These are phyloP conservation scores for Clunio marinus DNA, from an alignment of 2,888 invertebrate genomes.

Conservation along the genomic window DNA sequence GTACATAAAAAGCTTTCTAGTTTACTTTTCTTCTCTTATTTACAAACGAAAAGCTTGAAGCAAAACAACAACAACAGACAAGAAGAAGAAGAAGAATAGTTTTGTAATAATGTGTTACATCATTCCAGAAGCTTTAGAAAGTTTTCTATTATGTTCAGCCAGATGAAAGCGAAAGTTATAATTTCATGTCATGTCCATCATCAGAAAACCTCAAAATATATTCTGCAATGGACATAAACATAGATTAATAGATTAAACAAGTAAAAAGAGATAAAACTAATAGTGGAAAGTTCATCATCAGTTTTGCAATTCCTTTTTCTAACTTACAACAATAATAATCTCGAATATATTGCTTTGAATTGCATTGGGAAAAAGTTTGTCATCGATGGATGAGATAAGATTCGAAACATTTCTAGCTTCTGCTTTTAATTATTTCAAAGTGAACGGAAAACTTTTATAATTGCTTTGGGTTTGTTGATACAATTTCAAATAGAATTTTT, in stretches of 20 bases:
- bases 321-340: no score
- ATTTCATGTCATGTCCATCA: constrained; percentile 29
- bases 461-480: constrained; percentile 17
- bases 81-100: no score
- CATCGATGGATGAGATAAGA: background rate
- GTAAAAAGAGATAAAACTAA: constrained; percentile 8
- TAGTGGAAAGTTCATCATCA: constrained; percentile 4
- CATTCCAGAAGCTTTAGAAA: background rate
- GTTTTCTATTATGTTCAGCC: background rate
- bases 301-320: background rate
- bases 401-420: background rate
- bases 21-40: no score
- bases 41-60: no score
- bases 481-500: background rate
- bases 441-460: background rate
- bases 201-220: constrained; percentile 7
- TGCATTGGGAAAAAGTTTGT: background rate
- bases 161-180: constrained; percentile 5
- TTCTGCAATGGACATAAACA: constrained; percentile 19
- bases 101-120: background rate
- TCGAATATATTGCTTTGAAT: background rate
- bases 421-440: constrained; percentile 3
- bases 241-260: constrained; percentile 26
- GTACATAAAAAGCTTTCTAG: no score
- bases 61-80: no score